A percentile compares a stretch with the other conserved stretches of the same genome.
phyloP scores from a whole-genome alignment of 2,888 invertebrate species.

The Ophraella communa region DNA sequence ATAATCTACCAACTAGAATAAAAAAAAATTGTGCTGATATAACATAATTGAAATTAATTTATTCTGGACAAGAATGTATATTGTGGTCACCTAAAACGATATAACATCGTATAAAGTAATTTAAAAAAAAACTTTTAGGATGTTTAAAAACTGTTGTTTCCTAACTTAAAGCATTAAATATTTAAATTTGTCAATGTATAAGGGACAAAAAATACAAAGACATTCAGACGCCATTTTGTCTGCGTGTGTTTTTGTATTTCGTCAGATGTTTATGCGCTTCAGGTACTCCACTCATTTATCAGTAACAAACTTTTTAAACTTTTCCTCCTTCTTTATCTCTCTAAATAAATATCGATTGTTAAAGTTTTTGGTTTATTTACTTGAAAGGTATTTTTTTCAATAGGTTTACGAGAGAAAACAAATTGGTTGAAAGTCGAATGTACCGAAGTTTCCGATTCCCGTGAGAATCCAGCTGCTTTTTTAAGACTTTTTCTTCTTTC shows the following conservation, averaged over 20 bases:
- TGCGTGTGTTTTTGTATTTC: too few relatives aligned
- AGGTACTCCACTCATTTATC: slow-evolving; percentile 48
- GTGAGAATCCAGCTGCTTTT: slow-evolving; percentile 6
- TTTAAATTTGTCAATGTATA: neutral
- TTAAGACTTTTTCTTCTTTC: slow-evolving; percentile 3
- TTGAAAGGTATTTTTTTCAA: slow-evolving; percentile 17
- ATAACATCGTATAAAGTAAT: too few relatives aligned
- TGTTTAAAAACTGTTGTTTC: neutral
- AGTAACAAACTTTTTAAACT: slow-evolving; percentile 39
- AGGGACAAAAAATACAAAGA: neutral
- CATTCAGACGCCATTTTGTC: slow-evolving; percentile 25
- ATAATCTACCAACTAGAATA: too few relatives aligned
- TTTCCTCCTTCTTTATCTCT: too few relatives aligned
- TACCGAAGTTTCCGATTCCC: slow-evolving; percentile 12
- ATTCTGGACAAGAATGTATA: too few relatives aligned
- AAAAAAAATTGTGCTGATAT: too few relatives aligned
- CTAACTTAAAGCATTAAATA: neutral
- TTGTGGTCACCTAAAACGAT: too few relatives aligned
- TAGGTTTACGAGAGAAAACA: slow-evolving; percentile 12
- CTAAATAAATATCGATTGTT: slow-evolving; percentile 20
- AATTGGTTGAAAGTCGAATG: slow-evolving; percentile 15
- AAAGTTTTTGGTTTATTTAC: slow-evolving; percentile 19
- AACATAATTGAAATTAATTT: too few relatives aligned
- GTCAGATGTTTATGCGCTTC: slow-evolving; percentile 37
- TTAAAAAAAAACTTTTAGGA: too few relatives aligned